These are phyloP conservation scores for Passer montanus DNA, from an alignment of 2,113 vertebrate genomes.

Conservation along the genomic window DNA sequence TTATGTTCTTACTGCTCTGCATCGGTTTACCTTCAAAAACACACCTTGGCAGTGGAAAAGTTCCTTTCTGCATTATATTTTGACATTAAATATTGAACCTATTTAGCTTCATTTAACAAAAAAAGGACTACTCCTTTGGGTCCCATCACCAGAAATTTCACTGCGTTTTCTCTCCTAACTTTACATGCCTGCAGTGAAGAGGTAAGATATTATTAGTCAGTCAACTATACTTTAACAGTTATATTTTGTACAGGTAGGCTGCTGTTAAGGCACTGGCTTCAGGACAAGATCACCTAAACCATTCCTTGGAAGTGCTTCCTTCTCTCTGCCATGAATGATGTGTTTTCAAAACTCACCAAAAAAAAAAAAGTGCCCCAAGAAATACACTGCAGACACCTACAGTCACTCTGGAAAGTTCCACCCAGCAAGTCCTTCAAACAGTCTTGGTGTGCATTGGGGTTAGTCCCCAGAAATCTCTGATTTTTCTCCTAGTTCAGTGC, in stretches of 20 bases:
- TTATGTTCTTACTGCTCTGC: neutral
- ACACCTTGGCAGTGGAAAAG: neutral
- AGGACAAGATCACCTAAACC: neutral
- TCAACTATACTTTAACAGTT: neutral
- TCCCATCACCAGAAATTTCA: neutral
- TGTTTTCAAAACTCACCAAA: neutral
- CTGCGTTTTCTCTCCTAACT: neutral
- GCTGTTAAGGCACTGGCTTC: neutral
- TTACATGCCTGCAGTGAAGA: neutral
- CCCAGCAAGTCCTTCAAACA: neutral
- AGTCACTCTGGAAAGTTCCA: neutral
- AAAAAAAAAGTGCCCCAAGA: accelerated
- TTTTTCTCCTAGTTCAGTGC: neutral
- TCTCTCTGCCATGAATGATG: neutral
- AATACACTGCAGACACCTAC: neutral
- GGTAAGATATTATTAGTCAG: neutral
- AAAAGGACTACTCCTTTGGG: neutral
- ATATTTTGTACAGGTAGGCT: neutral
- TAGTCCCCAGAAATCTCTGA: neutral
- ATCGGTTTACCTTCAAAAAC: neutral
- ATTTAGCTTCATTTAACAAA: neutral
- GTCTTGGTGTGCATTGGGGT: neutral
- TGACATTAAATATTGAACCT: neutral
- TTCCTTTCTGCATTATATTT: neutral
- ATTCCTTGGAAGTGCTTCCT: neutral